Conservation (phyloP, 2,888 invertebrate genomes). For the Saturnia pavonia region DNA sequence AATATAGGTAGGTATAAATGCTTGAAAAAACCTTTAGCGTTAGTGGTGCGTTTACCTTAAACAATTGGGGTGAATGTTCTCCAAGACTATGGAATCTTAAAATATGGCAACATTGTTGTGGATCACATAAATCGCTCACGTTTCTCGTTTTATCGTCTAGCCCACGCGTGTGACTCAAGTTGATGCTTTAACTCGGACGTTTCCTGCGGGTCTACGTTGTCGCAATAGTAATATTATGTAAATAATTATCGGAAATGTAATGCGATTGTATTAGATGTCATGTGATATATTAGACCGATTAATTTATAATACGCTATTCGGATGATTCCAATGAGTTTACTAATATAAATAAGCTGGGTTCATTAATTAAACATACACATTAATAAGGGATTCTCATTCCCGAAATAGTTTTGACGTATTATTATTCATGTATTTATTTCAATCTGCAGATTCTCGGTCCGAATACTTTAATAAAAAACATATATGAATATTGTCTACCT, state of each 20-base stretch:
- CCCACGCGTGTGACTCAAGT: conserved; percentile 65
- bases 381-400: neutral
- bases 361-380: neutral
- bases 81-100: conserved; percentile 18
- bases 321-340: neutral
- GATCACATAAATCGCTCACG: conserved; percentile 59
- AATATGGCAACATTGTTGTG: conserved; percentile 33
- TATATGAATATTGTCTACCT: no score
- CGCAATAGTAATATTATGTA: conserved; percentile 51
- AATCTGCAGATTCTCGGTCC: no score
- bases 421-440: no score
- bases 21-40: neutral
- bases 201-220: conserved; percentile 66
- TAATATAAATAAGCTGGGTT: neutral
- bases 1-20: neutral
- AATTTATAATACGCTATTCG: neutral
- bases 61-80: conserved; percentile 24
- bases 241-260: conserved; percentile 40
- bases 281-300: neutral
- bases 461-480: no score
- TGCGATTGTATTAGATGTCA: conserved; percentile 25
- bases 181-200: conserved; percentile 42
- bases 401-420: neutral
- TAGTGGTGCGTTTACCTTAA: conserved; percentile 22
- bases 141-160: conserved; percentile 47